These are phyloP conservation scores for Glaucidium brasilianum DNA, from an alignment of 2,113 vertebrate species.

Conservation along the genomic window DNA sequence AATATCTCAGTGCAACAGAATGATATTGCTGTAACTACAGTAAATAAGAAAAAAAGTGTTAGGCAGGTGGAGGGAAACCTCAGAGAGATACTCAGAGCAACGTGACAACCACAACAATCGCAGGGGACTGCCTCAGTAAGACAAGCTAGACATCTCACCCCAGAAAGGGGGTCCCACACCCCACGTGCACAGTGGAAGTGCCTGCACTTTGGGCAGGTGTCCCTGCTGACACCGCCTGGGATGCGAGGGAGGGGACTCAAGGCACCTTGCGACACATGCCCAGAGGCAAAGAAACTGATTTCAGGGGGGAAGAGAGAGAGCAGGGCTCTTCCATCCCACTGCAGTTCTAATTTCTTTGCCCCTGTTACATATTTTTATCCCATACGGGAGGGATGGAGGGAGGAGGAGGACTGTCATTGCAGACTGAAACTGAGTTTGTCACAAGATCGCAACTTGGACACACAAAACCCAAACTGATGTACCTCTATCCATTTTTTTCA, in stretches of 20 bases:
- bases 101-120: fast-evolving
- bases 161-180: background rate
- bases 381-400: fast-evolving
- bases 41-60: background rate
- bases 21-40: background rate
- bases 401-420: background rate
- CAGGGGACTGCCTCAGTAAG: background rate
- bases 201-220: background rate
- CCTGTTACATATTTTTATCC: background rate
- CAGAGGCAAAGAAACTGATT: background rate
- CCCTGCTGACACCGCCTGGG: background rate
- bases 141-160: background rate
- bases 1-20: background rate
- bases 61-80: background rate
- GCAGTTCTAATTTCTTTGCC: background rate
- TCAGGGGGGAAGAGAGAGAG: background rate
- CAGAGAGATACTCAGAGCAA: background rate
- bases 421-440: background rate
- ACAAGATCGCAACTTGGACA: background rate
- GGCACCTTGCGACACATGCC: background rate
- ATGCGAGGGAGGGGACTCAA: background rate
- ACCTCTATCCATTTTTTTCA: background rate
- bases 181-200: fast-evolving
- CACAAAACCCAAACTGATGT: background rate
- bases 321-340: background rate